Evolutionary conservation across 2,888 invertebrate genomes (phyloP).

Genomic region (Lithophane leautieri): DNA sequence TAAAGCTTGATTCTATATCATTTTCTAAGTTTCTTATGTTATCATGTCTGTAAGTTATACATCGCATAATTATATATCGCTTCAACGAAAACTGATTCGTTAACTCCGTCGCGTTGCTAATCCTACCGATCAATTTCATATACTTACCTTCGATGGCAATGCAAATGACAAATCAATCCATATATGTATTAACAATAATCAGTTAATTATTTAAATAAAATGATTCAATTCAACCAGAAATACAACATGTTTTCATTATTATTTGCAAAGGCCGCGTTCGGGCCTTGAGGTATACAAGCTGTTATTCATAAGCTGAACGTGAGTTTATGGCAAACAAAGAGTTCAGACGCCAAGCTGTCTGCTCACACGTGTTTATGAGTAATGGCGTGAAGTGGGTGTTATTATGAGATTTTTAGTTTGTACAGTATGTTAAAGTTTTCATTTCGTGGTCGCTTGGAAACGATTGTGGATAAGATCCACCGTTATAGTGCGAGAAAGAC

Average conservation of each 20-base stretch:
- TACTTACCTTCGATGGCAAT: background rate
- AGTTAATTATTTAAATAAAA: slow-evolving; percentile 1
- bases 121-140: background rate
- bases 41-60: background rate
- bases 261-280: slow-evolving; percentile 74
- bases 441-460: background rate
- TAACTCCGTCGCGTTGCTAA: background rate
- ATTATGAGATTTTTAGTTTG: slow-evolving; percentile 35
- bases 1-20: background rate
- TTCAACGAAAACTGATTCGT: background rate
- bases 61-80: background rate
- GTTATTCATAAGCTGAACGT: slow-evolving; percentile 67
- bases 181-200: background rate
- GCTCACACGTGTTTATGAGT: slow-evolving; percentile 65
- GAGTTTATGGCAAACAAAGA: slow-evolving; percentile 71
- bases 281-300: slow-evolving; percentile 62
- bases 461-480: background rate
- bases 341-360: slow-evolving; percentile 76
- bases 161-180: no score
- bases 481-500: no score
- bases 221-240: slow-evolving; percentile 11
- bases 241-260: slow-evolving; percentile 60
- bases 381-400: slow-evolving; percentile 54
- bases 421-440: background rate
- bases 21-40: no score